A percentile compares a stretch with the other conserved stretches of the same genome.
These are phyloP conservation scores for Anoplopoma fimbria DNA, from an alignment of 2,113 vertebrate genomes.

Conservation along the genomic window DNA sequence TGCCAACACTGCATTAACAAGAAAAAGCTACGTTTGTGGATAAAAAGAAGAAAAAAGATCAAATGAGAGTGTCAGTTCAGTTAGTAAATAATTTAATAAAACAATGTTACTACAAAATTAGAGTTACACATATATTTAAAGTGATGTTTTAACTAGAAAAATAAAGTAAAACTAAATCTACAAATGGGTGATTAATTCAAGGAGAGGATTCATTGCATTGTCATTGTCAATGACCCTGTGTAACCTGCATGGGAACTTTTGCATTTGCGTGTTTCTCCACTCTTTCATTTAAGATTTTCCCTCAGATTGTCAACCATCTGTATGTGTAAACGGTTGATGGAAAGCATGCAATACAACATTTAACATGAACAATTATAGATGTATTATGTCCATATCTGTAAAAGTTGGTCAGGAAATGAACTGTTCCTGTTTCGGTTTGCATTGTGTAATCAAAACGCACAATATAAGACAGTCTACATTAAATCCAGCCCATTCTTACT, in stretches of 20 bases:
- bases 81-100: conserved; percentile 41
- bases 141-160: background rate
- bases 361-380: background rate
- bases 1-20: background rate
- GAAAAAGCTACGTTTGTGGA: no score
- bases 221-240: background rate
- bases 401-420: background rate
- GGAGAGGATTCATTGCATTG: conserved; percentile 7
- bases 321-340: no score
- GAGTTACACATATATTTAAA: background rate
- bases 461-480: no score
- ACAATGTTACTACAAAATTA: background rate
- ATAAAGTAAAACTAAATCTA: background rate
- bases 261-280: background rate
- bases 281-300: background rate
- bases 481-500: no score
- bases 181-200: background rate
- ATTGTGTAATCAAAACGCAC: background rate
- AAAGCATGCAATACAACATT: no score
- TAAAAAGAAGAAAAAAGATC: background rate
- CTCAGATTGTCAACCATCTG: background rate
- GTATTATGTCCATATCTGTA: background rate
- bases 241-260: conserved; percentile 6
- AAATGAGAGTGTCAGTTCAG: background rate
- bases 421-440: background rate